Evolutionary conservation across 1,140 invertebrate genomes (phyloP).

Genomic region (Linepithema humile): DNA sequence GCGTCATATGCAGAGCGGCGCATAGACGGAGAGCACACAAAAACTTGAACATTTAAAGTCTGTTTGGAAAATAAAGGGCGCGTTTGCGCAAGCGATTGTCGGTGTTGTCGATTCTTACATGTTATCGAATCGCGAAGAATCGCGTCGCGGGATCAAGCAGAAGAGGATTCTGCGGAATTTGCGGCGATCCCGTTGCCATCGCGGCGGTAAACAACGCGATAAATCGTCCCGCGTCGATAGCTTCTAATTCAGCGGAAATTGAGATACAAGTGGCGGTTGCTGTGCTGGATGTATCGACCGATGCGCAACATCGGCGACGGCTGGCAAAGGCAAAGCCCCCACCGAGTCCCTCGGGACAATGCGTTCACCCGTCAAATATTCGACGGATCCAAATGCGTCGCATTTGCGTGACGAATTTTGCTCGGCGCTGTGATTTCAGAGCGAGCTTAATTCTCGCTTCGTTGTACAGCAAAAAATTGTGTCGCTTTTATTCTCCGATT

Average conservation of each 20-base stretch:
- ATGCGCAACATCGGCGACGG: conserved; percentile 29
- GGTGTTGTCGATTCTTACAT: too few relatives aligned
- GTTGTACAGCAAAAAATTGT: not conserved
- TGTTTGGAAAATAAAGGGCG: not conserved
- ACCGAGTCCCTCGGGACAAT: not conserved
- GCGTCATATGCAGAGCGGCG: not conserved
- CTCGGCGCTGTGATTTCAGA: not conserved
- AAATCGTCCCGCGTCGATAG: conserved; percentile 53
- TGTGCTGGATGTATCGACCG: conserved; percentile 52
- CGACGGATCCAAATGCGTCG: conserved; percentile 37
- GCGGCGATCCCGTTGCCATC: conserved; percentile 20
- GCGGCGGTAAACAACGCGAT: conserved; percentile 50
- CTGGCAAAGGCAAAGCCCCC: conserved; percentile 46
- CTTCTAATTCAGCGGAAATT: conserved; percentile 57
- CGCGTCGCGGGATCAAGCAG: not conserved
- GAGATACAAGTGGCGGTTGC: conserved; percentile 57
- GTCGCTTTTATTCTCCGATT: not conserved
- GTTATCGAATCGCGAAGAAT: too few relatives aligned
- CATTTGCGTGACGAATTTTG: conserved; percentile 13
- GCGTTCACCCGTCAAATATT: conserved; percentile 47
- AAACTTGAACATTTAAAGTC: not conserved
- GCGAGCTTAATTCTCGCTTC: conserved; percentile 28
- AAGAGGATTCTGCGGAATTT: not conserved
- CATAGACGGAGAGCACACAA: not conserved
- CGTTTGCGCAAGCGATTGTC: too few relatives aligned